phyloP scores from a whole-genome alignment of 2,888 invertebrate species.

The Sussaba pulchella region DNA sequence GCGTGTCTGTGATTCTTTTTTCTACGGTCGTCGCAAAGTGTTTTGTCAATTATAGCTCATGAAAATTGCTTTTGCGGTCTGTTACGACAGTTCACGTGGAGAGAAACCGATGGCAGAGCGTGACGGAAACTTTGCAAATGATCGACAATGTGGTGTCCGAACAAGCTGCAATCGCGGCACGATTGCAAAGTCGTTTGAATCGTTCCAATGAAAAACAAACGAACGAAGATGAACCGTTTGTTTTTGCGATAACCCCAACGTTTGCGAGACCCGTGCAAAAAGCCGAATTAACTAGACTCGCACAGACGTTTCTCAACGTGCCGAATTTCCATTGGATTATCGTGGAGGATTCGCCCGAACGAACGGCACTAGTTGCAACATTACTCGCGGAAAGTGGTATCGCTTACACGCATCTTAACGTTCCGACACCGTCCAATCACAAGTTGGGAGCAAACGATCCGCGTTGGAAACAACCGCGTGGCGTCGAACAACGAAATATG shows the following conservation, averaged over 20 bases:
- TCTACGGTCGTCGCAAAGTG: not conserved
- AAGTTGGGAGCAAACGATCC: conserved; percentile 89
- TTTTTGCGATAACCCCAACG: conserved; percentile 97
- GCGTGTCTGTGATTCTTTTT: not conserved
- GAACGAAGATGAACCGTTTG: conserved; percentile 87
- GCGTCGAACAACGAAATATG: conserved; percentile 95
- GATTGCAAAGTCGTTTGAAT: conserved; percentile 55
- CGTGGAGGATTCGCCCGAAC: conserved; percentile 92
- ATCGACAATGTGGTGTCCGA: conserved; percentile 62
- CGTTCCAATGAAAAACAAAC: conserved; percentile 74
- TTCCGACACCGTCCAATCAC: conserved; percentile 89
- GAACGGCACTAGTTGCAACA: conserved; percentile 90
- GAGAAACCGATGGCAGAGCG: conserved; percentile 52
- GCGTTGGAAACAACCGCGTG: conserved; percentile 92
- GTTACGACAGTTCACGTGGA: conserved; percentile 62
- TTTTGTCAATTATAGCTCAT: not conserved
- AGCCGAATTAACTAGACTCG: conserved; percentile 96
- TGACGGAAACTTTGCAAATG: conserved; percentile 41
- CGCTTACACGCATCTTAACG: conserved; percentile 89
- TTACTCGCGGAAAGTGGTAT: conserved; percentile 89
- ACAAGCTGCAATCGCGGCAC: conserved; percentile 56
- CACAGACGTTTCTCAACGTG: conserved; percentile 94
- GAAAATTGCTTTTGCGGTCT: not conserved
- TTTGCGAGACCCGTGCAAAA: conserved; percentile 95
- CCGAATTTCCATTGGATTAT: conserved; percentile 97